phyloP scores from a whole-genome alignment of 2,113 vertebrate genomes.

The Xerus inauris region DNA sequence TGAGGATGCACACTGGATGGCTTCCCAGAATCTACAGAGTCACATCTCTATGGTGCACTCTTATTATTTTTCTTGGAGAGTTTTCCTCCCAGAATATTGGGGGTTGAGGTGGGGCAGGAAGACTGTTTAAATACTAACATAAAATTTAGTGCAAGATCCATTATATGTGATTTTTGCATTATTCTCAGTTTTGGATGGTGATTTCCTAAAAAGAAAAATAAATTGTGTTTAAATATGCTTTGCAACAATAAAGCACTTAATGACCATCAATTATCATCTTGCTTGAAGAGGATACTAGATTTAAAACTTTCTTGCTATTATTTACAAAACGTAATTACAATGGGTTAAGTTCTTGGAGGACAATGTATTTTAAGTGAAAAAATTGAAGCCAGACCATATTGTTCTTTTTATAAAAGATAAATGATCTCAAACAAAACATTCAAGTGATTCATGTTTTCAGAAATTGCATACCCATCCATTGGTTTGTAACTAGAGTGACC shows the following conservation, averaged over 20 bases:
- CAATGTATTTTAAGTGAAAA: conserved; percentile 26
- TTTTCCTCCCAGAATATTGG: background rate
- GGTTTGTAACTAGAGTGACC: background rate
- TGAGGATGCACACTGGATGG: background rate
- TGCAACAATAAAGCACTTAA: background rate
- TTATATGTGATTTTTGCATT: background rate
- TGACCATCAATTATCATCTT: background rate
- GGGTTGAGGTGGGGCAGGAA: background rate
- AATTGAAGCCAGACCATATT: background rate
- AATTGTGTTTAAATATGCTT: background rate
- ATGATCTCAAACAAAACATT: background rate
- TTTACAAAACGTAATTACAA: conserved; percentile 1
- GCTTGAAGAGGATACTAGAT: background rate
- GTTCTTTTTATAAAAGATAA: conserved; percentile 3
- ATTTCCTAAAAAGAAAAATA: background rate
- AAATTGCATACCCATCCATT: background rate
- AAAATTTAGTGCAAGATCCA: background rate
- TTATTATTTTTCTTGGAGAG: background rate
- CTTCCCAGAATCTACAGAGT: background rate
- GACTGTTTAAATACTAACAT: background rate
- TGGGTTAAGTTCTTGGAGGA: background rate
- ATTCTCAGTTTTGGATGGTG: background rate
- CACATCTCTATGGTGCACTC: background rate
- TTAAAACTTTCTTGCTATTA: conserved; percentile 12
- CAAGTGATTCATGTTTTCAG: background rate